Evolutionary conservation across 1,140 invertebrate species (phyloP), one percentile per base, ranked within the genome.

Genomic region (Pygmarrhopalites habei): DNA sequence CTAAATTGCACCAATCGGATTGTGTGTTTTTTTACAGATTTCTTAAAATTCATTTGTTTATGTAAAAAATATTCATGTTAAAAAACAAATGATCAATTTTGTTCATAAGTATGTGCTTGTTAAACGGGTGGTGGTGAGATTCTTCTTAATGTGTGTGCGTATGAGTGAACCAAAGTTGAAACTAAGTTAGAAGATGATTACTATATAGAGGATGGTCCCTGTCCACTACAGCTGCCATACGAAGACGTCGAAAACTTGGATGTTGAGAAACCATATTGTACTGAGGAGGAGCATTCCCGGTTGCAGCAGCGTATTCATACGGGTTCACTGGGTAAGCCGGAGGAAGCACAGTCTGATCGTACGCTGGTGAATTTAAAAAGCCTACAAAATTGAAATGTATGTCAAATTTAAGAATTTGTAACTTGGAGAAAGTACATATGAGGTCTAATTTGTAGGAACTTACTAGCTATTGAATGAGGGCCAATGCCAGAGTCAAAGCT

Each of bases 401-500:
- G 60, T 52, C 52, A 60, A 15, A 47, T 52, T 25, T 26, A 28
- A 35, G 32, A 35, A 35, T 35, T 51, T 21, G 15, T 21, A 2
- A 39, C n/a, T 19, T 57, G 7, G 25, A 30, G 10, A 57, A 14
- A n/a, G 28, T 10, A 23, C 39, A 17, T n/a, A n/a, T n/a, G n/a
- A n/a, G n/a, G n/a, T n/a, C n/a, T n/a, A n/a, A n/a, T n/a, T n/a
- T n/a, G n/a, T n/a, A n/a, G n/a, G n/a, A n/a, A n/a, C n/a, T n/a
- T 68, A 71, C 69, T 71, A 1, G 69, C 55, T 39, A 71, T 62
- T 29, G 66, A 71, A 62, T 71, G 66, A n/a, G 60, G 69, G 26
- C 69, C 69, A 41, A 71, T 68, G 28, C 69, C 69, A 15, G 69
- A 71, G 44, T 71, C 69, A 32, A 71, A 71, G 5, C 66, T 68